A percentile compares a stretch with the other conserved stretches of the same genome.
Evolutionary conservation across 2,113 vertebrate genomes (phyloP).

Genomic region (Muntiacus reevesi): DNA sequence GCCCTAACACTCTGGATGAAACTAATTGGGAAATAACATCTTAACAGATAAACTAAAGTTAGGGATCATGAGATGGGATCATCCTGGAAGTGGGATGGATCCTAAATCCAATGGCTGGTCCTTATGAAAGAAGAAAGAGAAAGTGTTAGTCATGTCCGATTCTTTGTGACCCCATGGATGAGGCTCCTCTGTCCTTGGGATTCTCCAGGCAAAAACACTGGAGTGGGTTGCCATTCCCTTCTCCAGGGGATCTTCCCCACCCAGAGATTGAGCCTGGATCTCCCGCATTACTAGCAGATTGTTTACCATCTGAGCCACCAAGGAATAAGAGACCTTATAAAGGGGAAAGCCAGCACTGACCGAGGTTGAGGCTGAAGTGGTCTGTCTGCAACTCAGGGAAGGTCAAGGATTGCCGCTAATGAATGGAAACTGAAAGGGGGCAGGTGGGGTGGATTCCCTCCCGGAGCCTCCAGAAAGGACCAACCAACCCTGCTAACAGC

Average conservation of each 20-base stretch:
- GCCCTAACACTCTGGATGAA: background rate
- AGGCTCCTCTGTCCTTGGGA: background rate
- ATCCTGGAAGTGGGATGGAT: background rate
- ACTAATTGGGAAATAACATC: background rate
- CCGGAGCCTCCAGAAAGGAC: background rate
- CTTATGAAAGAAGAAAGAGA: background rate
- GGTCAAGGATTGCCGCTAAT: too few relatives aligned
- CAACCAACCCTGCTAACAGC: background rate
- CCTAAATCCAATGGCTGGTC: background rate
- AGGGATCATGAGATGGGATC: background rate
- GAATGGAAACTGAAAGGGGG: background rate
- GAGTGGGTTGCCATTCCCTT: background rate
- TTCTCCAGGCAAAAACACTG: background rate
- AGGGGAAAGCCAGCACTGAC: background rate
- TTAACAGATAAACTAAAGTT: background rate
- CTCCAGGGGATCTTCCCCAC: background rate
- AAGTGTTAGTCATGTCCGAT: fast-evolving
- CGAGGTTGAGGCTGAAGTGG: background rate
- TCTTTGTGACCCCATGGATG: background rate
- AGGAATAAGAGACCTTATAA: background rate
- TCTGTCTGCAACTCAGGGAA: background rate
- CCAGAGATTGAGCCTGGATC: background rate
- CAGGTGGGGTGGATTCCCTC: background rate
- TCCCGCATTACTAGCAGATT: fast-evolving
- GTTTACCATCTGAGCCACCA: background rate